Conservation (phyloP, 2,797 vertebrate species). For the Manis pentadactyla region DNA sequence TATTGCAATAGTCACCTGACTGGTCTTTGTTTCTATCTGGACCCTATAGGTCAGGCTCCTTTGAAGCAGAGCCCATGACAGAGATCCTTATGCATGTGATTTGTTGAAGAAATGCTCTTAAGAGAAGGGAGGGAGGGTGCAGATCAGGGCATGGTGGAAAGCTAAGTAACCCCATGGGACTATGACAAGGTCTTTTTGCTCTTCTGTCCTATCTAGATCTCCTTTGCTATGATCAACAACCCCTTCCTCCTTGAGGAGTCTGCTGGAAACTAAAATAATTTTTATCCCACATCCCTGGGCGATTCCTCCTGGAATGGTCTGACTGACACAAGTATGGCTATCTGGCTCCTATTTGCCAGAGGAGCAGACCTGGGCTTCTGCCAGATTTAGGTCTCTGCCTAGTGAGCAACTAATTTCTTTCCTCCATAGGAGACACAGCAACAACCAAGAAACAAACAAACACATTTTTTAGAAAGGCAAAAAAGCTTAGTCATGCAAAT, state of each 20-base stretch:
- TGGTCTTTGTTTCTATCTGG: background rate
- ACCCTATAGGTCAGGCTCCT: background rate
- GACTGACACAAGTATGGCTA: background rate
- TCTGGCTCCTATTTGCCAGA: background rate
- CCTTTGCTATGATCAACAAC: conserved; percentile 27
- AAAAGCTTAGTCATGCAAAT: conserved; percentile 88
- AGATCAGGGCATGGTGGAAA: background rate
- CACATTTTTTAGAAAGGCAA: conserved; percentile 54
- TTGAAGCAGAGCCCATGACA: background rate
- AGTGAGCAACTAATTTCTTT: conserved; percentile 85
- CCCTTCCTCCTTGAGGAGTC: conserved; percentile 23
- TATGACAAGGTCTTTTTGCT: background rate
- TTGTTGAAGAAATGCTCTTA: no score
- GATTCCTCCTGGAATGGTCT: background rate
- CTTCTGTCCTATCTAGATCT: background rate
- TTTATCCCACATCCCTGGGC: conserved; percentile 49
- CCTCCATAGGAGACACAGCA: conserved; percentile 85
- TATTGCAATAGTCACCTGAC: no score
- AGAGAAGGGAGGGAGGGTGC: background rate
- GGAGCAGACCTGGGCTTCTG: conserved; percentile 71
- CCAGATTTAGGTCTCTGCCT: conserved; percentile 75
- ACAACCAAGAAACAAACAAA: conserved; percentile 81
- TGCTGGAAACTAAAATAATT: background rate
- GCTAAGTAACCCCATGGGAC: background rate
- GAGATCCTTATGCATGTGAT: background rate